Percentiles rank a stretch among this genome's conserved stretches.
These are phyloP conservation scores for Scopus umbretta DNA, from an alignment of 2,113 vertebrate genomes.

Conservation along the genomic window DNA sequence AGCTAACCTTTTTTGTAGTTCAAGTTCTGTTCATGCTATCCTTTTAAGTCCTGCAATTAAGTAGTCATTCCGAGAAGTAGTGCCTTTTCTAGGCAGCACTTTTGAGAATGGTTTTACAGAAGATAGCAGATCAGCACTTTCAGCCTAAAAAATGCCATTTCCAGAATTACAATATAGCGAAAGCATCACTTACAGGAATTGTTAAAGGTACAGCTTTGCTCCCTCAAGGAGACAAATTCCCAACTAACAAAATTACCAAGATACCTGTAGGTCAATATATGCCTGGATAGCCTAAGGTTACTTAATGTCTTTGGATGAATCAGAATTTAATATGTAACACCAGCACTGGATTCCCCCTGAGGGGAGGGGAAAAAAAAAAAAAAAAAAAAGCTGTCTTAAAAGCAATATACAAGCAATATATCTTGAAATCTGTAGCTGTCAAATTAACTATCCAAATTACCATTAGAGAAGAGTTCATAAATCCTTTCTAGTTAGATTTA, in stretches of 20 bases:
- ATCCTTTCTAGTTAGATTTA: neutral
- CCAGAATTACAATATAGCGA: neutral
- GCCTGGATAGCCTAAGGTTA: neutral
- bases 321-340: neutral
- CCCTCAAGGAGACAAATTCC: neutral
- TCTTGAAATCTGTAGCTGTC: neutral
- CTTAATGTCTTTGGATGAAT: neutral
- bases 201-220: neutral
- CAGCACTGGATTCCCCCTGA: neutral
- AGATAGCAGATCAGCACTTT: neutral
- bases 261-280: neutral
- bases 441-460: neutral
- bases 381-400: neutral
- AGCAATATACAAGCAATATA: neutral
- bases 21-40: neutral
- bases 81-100: neutral
- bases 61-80: neutral
- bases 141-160: neutral
- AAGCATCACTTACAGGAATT: constrained; percentile 9
- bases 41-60: neutral
- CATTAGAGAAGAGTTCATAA: neutral
- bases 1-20: neutral
- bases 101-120: neutral
- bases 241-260: neutral
- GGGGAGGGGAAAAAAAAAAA: no score